Evolutionary conservation across 1,140 invertebrate genomes (phyloP).

Genomic region (Drosophila hydei): DNA sequence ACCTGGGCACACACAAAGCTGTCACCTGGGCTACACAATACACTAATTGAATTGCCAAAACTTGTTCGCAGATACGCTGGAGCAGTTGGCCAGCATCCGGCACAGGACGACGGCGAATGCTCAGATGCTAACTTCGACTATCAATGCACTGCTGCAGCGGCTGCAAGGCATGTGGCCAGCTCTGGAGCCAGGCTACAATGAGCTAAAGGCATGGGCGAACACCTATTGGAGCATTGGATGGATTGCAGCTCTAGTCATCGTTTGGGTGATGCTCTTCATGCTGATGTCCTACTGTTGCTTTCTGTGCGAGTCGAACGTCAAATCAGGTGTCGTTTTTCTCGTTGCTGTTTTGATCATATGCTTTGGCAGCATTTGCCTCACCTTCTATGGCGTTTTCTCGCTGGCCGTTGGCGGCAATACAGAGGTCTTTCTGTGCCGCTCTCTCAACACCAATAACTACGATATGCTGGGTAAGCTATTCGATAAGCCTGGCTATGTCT

Average conservation of each 20-base stretch:
- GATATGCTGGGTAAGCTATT: constrained; percentile 86
- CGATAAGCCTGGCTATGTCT: constrained; percentile 86
- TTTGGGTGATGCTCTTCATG: constrained; percentile 79
- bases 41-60: constrained; percentile 63
- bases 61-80: constrained; percentile 69
- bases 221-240: constrained; percentile 76
- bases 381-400: constrained; percentile 77
- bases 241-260: constrained; percentile 68
- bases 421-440: constrained; percentile 87
- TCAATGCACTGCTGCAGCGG: constrained; percentile 68
- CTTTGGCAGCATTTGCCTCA: constrained; percentile 77
- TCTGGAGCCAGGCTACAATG: constrained; percentile 65
- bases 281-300: constrained; percentile 84
- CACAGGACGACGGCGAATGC: constrained; percentile 79
- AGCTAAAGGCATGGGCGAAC: constrained; percentile 71
- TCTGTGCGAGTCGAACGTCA: constrained; percentile 85
- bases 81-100: constrained; percentile 75
- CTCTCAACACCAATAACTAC: constrained; percentile 86
- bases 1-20: constrained; percentile 45
- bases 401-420: constrained; percentile 84
- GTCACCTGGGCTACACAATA: constrained; percentile 43
- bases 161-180: constrained; percentile 69
- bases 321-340: constrained; percentile 85
- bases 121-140: constrained; percentile 72
- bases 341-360: constrained; percentile 83